These are phyloP conservation scores for Oncorhynchus keta DNA, from an alignment of 2,113 vertebrate genomes.

Conservation along the genomic window DNA sequence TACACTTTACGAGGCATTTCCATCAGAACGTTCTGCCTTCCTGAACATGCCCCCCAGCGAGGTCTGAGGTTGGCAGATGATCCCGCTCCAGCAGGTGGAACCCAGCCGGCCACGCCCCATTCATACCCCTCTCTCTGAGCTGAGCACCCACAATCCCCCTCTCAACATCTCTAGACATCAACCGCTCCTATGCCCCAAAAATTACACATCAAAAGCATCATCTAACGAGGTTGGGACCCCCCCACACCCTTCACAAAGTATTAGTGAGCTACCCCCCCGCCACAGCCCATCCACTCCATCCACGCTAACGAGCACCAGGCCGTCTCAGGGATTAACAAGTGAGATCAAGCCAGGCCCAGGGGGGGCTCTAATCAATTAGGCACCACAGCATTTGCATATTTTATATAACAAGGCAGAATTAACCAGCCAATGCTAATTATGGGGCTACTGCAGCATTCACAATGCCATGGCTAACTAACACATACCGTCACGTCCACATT, in stretches of 20 bases:
- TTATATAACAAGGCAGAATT: conserved; percentile 75
- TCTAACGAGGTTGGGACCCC: conserved; percentile 67
- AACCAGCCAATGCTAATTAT: conserved; percentile 75
- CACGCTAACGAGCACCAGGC: conserved; percentile 71
- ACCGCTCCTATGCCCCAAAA: conserved; percentile 68
- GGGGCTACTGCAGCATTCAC: conserved; percentile 16
- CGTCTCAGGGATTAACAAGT: conserved; percentile 71
- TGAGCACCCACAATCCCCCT: conserved; percentile 44
- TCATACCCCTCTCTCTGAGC: too few species aligned
- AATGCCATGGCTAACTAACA: conserved; percentile 12
- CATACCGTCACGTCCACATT: conserved; percentile 51
- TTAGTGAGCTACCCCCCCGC: conserved; percentile 65
- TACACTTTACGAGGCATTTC: too few species aligned
- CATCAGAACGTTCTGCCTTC: too few species aligned
- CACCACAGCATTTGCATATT: conserved; percentile 74
- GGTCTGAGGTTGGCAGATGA: conserved; percentile 51
- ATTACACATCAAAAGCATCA: conserved; percentile 73
- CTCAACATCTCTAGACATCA: conserved; percentile 48
- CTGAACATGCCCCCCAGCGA: background rate
- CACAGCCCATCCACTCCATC: conserved; percentile 3
- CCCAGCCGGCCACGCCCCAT: background rate
- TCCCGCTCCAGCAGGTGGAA: conserved; percentile 62
- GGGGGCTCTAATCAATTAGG: conserved; percentile 73
- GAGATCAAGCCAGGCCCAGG: conserved; percentile 63
- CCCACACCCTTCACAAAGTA: conserved; percentile 59